A percentile compares a stretch with the other conserved stretches of the same genome.
These are phyloP conservation scores for Hyperoplus immaculatus DNA, from an alignment of 2,797 vertebrate genomes.

Conservation along the genomic window DNA sequence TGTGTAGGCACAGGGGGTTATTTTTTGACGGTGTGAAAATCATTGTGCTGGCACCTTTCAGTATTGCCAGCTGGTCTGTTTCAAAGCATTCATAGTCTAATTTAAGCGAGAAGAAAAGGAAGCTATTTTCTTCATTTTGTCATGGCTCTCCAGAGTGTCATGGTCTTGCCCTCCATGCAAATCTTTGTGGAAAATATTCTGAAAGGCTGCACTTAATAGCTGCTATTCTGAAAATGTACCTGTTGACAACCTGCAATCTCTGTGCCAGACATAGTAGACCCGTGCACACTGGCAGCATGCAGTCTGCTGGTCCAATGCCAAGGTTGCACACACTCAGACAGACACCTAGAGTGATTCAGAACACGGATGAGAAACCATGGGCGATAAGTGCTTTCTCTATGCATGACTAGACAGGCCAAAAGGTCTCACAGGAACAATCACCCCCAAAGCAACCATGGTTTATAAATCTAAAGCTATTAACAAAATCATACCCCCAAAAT, in stretches of 20 bases:
- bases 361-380: constrained; percentile 11
- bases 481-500: not conserved
- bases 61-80: constrained; percentile 80
- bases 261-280: constrained; percentile 34
- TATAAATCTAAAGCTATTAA: constrained; percentile 9
- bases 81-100: constrained; percentile 67
- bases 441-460: not conserved
- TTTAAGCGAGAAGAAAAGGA: constrained; percentile 58
- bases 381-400: constrained; percentile 43
- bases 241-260: constrained; percentile 71
- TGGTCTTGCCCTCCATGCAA: constrained; percentile 48
- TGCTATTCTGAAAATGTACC: constrained; percentile 64
- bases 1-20: constrained; percentile 83
- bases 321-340: constrained; percentile 44
- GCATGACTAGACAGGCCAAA: constrained; percentile 25
- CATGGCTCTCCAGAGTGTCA: constrained; percentile 44
- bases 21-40: constrained; percentile 84
- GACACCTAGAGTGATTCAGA: constrained; percentile 31
- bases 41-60: constrained; percentile 75
- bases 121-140: constrained; percentile 68
- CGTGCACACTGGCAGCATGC: constrained; percentile 24
- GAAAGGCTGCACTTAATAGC: constrained; percentile 58
- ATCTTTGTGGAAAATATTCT: constrained; percentile 51
- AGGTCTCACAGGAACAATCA: constrained; percentile 26
- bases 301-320: constrained; percentile 60